Conservation (phyloP, 2,113 vertebrate genomes). For the Toxostoma redivivum region DNA sequence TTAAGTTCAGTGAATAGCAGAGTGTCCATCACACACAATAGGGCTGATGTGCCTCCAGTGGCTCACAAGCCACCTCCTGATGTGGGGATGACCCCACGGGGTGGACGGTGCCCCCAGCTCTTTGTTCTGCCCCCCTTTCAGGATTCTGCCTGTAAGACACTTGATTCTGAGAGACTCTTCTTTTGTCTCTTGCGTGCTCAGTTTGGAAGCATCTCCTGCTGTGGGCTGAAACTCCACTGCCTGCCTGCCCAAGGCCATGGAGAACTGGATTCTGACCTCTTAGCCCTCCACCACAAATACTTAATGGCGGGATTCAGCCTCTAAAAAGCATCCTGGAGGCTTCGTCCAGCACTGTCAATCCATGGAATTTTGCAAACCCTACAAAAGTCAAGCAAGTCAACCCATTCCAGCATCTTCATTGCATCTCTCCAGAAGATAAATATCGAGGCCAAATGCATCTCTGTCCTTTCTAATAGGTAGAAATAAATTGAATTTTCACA, state of each 20-base stretch:
- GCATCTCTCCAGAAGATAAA: background rate
- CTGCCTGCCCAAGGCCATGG: fast-evolving
- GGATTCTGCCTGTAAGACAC: background rate
- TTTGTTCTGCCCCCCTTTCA: background rate
- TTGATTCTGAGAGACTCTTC: background rate
- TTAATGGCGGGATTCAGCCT: background rate
- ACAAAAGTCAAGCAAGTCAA: background rate
- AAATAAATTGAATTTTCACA: background rate
- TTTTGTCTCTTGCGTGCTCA: fast-evolving
- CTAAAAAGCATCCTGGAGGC: background rate
- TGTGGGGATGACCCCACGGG: background rate
- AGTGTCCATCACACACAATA: background rate
- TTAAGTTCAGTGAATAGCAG: conserved; percentile 3
- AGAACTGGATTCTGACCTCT: background rate
- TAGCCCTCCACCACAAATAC: background rate
- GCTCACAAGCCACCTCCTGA: background rate
- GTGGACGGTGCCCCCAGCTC: background rate
- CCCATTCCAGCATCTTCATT: background rate
- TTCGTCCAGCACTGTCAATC: background rate
- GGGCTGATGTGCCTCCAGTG: background rate
- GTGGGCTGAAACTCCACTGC: background rate
- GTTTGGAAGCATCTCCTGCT: background rate
- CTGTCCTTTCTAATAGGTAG: background rate
- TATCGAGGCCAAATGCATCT: background rate
- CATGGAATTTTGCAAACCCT: background rate